Evolutionary conservation across 2,113 vertebrate species (phyloP).

Genomic region (Amphilophus citrinellus): DNA sequence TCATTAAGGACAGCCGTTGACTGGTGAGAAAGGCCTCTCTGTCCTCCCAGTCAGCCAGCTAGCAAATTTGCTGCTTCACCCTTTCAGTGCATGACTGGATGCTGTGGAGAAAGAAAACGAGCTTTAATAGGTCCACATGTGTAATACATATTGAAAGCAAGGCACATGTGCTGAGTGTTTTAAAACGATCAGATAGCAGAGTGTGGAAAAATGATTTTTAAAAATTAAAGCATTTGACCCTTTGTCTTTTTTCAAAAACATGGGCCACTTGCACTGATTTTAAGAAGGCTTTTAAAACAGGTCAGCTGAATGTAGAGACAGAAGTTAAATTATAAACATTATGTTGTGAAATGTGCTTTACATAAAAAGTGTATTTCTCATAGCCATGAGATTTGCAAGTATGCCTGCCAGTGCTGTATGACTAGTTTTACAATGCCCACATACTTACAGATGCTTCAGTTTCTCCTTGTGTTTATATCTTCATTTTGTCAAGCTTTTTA

Average conservation of each 20-base stretch:
- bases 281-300: not conserved
- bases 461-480: not conserved
- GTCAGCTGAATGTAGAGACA: not conserved
- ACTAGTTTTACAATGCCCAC: too few relatives aligned
- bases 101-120: slow-evolving; percentile 29
- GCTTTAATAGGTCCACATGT: slow-evolving; percentile 26
- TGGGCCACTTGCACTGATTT: not conserved
- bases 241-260: too few relatives aligned
- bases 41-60: slow-evolving; percentile 77
- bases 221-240: too few relatives aligned
- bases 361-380: not conserved
- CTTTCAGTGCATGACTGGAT: slow-evolving; percentile 55
- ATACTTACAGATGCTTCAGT: not conserved
- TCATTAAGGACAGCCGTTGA: slow-evolving; percentile 80
- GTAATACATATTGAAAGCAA: not conserved
- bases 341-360: not conserved
- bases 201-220: not conserved
- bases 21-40: slow-evolving; percentile 75
- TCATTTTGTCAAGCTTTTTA: not conserved
- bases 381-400: not conserved
- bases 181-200: not conserved
- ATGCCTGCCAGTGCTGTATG: not conserved
- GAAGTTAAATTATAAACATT: not conserved
- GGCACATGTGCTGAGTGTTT: not conserved
- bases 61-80: slow-evolving; percentile 74